Evolutionary conservation across 1,140 invertebrate genomes (phyloP), one percentile per base, ranked within the genome.

Genomic region (Drosophila fuyamai): DNA sequence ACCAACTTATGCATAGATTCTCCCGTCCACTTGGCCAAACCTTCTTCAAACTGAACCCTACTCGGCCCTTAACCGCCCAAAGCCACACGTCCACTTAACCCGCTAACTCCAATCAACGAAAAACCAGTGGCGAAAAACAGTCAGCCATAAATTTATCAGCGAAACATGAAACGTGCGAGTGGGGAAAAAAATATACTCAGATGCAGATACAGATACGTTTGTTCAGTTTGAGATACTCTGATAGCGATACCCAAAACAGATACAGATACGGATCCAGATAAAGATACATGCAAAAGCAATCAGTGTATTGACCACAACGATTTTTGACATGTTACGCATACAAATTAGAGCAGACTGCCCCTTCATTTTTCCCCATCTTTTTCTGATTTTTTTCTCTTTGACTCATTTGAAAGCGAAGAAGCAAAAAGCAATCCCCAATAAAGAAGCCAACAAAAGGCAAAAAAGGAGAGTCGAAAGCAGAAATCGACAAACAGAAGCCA

Each of bases 321-420:
- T 91, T 90, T 75, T 90, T 90, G 88, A 90, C 88, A 90, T 90
- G 88, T 78, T 90, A 90, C 86, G 88, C 88, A 90, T 90, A 90
- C 88, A 90, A 90, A 90, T 91, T 86, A 83, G 82, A 78, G 58
- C 76, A 74, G 70, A 47, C 23, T 68, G 47, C 59, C 72, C 70
- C 36, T 18, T 50, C 51, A 40, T 36, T 46, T 12, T 29, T 35
- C 13, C 23, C 5, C 51, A 40, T 5, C 9, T 13, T 29, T 50
- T 53, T 35, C 29, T 18, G 48, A 35, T 29, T 38, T 62, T 23
- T 23, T 44, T 10, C 27, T 16, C 27, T 12, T 46, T 35, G 55
- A 38, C 29, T 67, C 59, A 63, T 70, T 68, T 38, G 58, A 53
- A 76, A 76, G 71, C 48, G 56, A 36, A 51, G 6, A n/a, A 41